Evolutionary conservation across 2,888 invertebrate genomes (phyloP).

Genomic region (Nomada ferruginata): DNA sequence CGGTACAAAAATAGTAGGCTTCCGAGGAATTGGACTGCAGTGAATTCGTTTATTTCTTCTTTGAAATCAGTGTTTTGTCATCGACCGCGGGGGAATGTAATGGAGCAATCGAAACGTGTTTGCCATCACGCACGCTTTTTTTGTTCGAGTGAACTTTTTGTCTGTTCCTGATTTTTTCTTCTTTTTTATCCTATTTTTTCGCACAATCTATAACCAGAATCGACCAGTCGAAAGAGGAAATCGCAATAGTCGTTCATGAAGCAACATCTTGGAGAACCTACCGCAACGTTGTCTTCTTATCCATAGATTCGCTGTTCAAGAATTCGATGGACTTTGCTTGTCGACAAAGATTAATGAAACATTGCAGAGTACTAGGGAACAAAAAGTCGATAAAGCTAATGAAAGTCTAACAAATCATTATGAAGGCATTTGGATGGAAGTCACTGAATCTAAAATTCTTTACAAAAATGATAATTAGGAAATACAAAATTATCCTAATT

Average conservation of each 20-base stretch:
- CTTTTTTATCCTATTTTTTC: too few relatives aligned
- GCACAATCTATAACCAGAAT: background rate
- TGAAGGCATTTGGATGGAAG: too few relatives aligned
- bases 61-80: slow-evolving; percentile 39
- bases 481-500: background rate
- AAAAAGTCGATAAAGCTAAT: background rate
- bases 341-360: background rate
- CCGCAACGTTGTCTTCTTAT: slow-evolving; percentile 27
- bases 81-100: slow-evolving; percentile 32
- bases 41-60: slow-evolving; percentile 11
- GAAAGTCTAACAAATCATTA: background rate
- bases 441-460: background rate
- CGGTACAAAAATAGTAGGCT: background rate
- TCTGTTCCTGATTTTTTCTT: too few relatives aligned
- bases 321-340: slow-evolving; percentile 33
- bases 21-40: background rate
- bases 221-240: background rate
- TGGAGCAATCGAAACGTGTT: slow-evolving; percentile 44
- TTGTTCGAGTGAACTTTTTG: too few relatives aligned
- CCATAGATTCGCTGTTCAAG: background rate
- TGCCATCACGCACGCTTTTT: slow-evolving; percentile 26
- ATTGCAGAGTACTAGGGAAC: background rate
- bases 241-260: background rate
- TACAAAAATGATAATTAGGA: background rate
- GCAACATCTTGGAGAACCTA: slow-evolving; percentile 21